Conservation (phyloP, 2,113 vertebrate genomes). For the Lanius collurio region DNA sequence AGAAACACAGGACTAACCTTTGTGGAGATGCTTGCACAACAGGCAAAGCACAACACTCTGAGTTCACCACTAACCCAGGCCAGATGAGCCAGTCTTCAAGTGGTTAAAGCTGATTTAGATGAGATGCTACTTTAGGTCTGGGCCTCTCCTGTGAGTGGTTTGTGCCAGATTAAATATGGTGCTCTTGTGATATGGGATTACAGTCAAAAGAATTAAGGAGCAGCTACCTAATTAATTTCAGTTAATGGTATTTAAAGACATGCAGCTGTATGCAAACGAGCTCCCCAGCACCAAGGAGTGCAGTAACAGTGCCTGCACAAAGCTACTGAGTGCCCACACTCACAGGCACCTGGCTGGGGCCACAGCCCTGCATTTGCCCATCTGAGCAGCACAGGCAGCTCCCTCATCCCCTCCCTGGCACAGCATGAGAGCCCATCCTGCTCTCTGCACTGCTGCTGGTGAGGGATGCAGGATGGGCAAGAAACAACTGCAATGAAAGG, state of each 20-base stretch:
- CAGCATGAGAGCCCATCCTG: accelerated
- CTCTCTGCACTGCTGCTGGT: background rate
- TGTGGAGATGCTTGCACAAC: background rate
- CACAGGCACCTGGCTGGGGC: background rate
- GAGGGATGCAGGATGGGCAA: accelerated
- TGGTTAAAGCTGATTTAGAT: slow-evolving; percentile 1
- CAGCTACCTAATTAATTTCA: slow-evolving; percentile 41
- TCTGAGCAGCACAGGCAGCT: background rate
- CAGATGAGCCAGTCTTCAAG: background rate
- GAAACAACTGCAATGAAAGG: background rate
- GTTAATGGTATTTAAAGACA: slow-evolving; percentile 23
- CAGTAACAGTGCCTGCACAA: background rate
- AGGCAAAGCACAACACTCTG: background rate
- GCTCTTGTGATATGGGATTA: slow-evolving; percentile 26
- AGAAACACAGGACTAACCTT: background rate
- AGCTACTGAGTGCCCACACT: background rate
- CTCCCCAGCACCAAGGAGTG: background rate
- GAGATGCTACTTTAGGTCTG: slow-evolving; percentile 1
- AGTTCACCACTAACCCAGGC: background rate
- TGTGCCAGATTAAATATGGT: slow-evolving; percentile 13
- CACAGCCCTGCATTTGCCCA: background rate
- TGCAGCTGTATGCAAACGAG: background rate
- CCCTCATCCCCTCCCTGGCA: background rate
- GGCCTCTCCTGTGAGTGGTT: background rate
- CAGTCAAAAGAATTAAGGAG: slow-evolving; percentile 21